A percentile compares a stretch with the other conserved stretches of the same genome.
Evolutionary conservation across 1,140 invertebrate species (phyloP).

Genomic region (Lucilia cuprina): DNA sequence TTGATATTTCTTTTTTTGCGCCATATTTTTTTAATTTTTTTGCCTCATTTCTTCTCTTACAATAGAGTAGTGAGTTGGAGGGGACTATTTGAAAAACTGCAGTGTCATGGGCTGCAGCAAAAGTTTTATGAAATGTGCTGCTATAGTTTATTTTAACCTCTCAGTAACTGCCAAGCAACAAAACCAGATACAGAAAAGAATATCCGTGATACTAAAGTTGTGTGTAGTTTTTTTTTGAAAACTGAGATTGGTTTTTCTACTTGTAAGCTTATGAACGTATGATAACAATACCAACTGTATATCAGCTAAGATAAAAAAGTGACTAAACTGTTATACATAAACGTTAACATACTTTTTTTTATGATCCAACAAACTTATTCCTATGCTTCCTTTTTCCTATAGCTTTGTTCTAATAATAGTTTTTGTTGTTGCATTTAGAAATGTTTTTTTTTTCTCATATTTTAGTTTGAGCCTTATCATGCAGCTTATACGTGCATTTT

Average conservation of each 20-base stretch:
- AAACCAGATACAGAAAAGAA: not conserved
- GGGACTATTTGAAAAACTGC: not conserved
- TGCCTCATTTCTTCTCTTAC: not conserved
- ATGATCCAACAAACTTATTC: not conserved
- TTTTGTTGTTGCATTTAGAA: not conserved
- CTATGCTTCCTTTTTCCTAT: not conserved
- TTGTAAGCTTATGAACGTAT: slow-evolving; percentile 17
- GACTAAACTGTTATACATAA: not conserved
- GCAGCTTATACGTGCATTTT: slow-evolving; percentile 26
- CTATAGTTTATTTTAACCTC: slow-evolving; percentile 26
- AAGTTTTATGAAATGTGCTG: slow-evolving; percentile 15
- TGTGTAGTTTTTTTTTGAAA: not conserved
- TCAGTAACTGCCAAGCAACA: slow-evolving; percentile 23
- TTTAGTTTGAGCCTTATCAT: slow-evolving; percentile 24
- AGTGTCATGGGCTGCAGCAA: slow-evolving; percentile 19
- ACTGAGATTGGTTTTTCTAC: not conserved
- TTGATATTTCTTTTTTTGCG: not conserved
- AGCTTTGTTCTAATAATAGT: not conserved
- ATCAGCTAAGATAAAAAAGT: not conserved
- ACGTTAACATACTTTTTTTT: not conserved
- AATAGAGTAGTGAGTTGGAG: not conserved
- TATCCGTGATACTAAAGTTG: not conserved
- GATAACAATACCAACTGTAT: slow-evolving; percentile 4
- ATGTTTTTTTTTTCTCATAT: not conserved
- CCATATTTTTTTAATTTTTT: slow-evolving; percentile 5